phyloP scores from a whole-genome alignment of 2,888 invertebrate species.

The Cosmia pyralina region DNA sequence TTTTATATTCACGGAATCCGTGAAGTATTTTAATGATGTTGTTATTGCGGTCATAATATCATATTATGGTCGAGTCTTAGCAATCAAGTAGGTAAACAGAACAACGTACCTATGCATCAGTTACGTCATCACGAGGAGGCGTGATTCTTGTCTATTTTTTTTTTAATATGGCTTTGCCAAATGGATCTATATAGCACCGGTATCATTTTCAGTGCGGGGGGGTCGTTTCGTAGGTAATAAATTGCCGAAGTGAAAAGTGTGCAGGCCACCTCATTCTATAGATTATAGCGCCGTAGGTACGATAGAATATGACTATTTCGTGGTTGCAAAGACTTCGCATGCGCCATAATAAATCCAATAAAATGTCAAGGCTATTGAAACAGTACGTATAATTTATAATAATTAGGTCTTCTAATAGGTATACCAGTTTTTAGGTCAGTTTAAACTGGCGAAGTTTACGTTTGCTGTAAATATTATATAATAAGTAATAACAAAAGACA shows the following conservation, averaged over 20 bases:
- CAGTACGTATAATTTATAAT: not conserved
- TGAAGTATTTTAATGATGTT: slow-evolving; percentile 23
- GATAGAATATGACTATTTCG: not conserved
- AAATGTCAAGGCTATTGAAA: slow-evolving; percentile 25
- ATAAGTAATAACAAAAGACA: not conserved
- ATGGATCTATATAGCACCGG: not conserved
- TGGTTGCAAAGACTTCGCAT: slow-evolving; percentile 7
- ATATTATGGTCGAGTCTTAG: slow-evolving; percentile 11
- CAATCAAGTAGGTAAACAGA: slow-evolving; percentile 18
- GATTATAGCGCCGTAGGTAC: not conserved
- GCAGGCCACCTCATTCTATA: not conserved
- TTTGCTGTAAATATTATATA: not conserved
- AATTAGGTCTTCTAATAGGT: not conserved
- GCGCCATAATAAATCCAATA: slow-evolving; percentile 4
- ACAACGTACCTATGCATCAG: not conserved
- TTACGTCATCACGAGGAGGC: slow-evolving; percentile 14
- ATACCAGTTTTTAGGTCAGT: slow-evolving; percentile 6
- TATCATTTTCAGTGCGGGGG: not conserved
- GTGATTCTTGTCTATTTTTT: not conserved
- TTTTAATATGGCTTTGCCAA: not conserved
- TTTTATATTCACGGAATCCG: slow-evolving; percentile 22
- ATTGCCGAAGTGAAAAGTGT: not conserved
- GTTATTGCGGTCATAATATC: slow-evolving; percentile 5
- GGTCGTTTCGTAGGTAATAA: too few species aligned
- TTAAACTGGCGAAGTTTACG: not conserved